Percentiles rank a stretch among this genome's conserved stretches.
Conservation (phyloP, 35 echinoderm and acorn worm species). For the Apostichopus californicus region DNA sequence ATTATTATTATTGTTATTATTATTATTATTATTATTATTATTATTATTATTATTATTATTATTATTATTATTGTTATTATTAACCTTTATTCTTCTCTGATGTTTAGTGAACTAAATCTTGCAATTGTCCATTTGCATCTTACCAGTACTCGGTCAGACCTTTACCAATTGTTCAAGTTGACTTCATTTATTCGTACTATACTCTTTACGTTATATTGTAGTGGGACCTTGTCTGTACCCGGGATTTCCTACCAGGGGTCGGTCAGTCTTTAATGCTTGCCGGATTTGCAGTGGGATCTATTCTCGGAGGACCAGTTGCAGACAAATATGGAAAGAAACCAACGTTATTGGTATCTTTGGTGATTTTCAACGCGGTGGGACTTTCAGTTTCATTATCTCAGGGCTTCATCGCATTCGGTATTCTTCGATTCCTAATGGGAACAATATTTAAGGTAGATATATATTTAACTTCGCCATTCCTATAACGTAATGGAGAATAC, state of each 20-base stretch:
- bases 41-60: too few species aligned
- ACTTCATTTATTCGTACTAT: not conserved
- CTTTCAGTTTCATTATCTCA: not conserved
- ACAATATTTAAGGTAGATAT: not conserved
- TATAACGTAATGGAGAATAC: too few species aligned
- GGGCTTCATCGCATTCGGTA: not conserved
- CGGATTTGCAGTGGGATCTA: constrained; percentile 15
- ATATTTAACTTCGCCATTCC: not conserved
- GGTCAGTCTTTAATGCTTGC: not conserved
- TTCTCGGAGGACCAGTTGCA: constrained; percentile 15
- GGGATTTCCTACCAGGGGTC: constrained; percentile 16
- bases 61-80: too few species aligned
- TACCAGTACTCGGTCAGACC: too few species aligned
- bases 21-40: too few species aligned
- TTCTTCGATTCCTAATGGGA: constrained; percentile 14
- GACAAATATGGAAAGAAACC: constrained; percentile 30
- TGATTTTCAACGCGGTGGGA: not conserved
- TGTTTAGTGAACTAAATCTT: too few species aligned
- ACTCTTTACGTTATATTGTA: not conserved
- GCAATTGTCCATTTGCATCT: too few species aligned
- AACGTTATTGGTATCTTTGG: not conserved
- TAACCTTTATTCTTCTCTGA: too few species aligned
- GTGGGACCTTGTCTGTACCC: constrained; percentile 16
- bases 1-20: too few species aligned
- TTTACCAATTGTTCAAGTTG: not conserved